Evolutionary conservation across 2,888 invertebrate genomes (phyloP), one percentile per base, ranked within the genome.

Genomic region (Listrodromus nycthemerus): DNA sequence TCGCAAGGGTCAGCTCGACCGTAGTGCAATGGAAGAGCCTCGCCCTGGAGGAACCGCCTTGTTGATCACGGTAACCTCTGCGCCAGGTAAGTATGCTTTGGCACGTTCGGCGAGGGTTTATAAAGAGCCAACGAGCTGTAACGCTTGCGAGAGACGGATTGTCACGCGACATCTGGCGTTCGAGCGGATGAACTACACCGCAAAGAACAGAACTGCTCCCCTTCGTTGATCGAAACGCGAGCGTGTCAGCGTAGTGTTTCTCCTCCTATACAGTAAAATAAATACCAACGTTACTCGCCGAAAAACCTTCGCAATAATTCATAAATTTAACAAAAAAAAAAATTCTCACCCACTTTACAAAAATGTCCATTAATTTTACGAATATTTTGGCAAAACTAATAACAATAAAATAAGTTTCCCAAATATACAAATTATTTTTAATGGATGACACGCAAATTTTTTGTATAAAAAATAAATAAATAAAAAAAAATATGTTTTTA

Each of bases 21-120:
- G 93, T 89, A 91, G 95, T 95, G 95, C 95, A 95, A 95, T 95
- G 95, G 93, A 94, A 94, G 94, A 94, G 93, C 94, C 95, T 95
- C 94, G 80, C 91, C 92, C 92, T 92, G 91, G 90, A 91, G 91
- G 89, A 91, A 92, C 91, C 90, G 90, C 91, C 91, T 91, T 91
- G 85, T 41, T 94, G 95, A 95, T 95, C 94, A 94, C 93, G 94
- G 94, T 94, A 92, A 89, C 92, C 94, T 94, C 94, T 94, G 94
- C 94, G 94, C 94, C 94, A 94, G 94, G 94, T 94, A 94, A 83
- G 80, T 83, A 80, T 83, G 83, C 80, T 80, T 80, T 52, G 24
- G 63, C 37, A 19, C 48, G 71, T 1, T 2, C 8, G 19, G 10
- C 37, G 30, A 50, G 63, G 37, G 77, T 6, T 69, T 83, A 80